Conservation (phyloP, 2,113 vertebrate species). For the Syngnathus scovelli region DNA sequence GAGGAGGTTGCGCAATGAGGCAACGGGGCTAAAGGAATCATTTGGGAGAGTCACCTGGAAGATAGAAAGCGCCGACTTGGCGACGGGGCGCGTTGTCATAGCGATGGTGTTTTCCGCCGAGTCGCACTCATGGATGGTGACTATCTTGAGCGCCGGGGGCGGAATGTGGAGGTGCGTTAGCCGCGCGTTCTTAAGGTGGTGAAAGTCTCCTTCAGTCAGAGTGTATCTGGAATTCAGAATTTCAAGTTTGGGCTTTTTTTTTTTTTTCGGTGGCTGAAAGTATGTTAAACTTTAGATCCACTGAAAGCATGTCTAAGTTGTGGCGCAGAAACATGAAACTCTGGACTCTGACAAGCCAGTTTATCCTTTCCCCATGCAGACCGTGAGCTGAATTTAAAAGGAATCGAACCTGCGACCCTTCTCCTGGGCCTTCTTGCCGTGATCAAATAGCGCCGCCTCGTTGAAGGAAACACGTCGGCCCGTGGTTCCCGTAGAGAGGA, state of each 20-base stretch:
- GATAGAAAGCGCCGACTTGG: constrained; percentile 88
- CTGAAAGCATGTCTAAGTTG: no score
- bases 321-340: no score
- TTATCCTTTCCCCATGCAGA: no score
- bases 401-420: constrained; percentile 85
- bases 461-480: constrained; percentile 95
- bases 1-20: constrained; percentile 22
- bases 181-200: constrained; percentile 94
- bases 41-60: constrained; percentile 79
- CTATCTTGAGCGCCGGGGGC: constrained; percentile 83
- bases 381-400: no score
- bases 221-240: constrained; percentile 78
- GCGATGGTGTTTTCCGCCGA: constrained; percentile 82
- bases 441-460: constrained; percentile 89
- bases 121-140: constrained; percentile 96
- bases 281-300: no score
- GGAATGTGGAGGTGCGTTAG: constrained; percentile 87
- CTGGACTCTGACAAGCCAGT: no score
- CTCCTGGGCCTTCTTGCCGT: constrained; percentile 87
- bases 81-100: constrained; percentile 69
- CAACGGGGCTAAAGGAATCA: constrained; percentile 9
- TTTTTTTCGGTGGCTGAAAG: not conserved
- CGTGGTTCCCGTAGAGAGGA: constrained; percentile 82
- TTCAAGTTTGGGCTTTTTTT: no score
- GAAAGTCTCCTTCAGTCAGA: constrained; percentile 93